Evolutionary conservation across 2,797 vertebrate species (phyloP), one percentile per base, ranked within the genome.

Genomic region (Ibycter americanus): DNA sequence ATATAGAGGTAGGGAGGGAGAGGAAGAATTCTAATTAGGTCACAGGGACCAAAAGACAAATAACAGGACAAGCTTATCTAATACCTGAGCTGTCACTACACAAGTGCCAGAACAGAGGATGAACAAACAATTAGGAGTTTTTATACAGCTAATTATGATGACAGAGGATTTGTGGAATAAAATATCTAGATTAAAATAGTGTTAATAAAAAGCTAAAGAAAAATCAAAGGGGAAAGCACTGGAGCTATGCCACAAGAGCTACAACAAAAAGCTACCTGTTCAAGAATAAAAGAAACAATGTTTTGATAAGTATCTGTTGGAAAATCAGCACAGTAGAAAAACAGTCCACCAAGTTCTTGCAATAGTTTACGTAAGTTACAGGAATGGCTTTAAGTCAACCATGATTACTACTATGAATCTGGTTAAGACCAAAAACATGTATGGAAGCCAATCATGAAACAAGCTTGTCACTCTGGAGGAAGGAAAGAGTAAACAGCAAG

Each of bases 51-150:
- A 91, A 83, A 59, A 93, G 55, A 90, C 71, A 96, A 96, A 72
- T 76, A 96, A 71, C 78, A 97, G 89, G 55, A 95, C 78, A 85
- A 85, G 82, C 91, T 91, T 96, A 96, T 95, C 92, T 93, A 89
- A 83, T 74, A 91, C 84, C 59, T 85, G 44, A 67, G 74, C 84
- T 96, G 95, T 63, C 78, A 74, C 67, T 63, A 61, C 12, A 12
- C 47, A 78, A 74, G 56, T 36, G 52, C n/a, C 72, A 91, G 79
- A 67, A 82, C 22, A 47, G 32, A 83, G 31, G 38, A 93, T 40
- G 25, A 87, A 72, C 0, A 2, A 79, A 77, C 81, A 95, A 94
- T 93, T 93, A 90, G n/a, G 18, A 46, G 73, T 82, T 96, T 96
- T 92, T 87, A 85, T 0, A 4, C 19, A 71, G 78, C 44, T 80